phyloP scores from a whole-genome alignment of 2,113 vertebrate species.

The Felis chaus region DNA sequence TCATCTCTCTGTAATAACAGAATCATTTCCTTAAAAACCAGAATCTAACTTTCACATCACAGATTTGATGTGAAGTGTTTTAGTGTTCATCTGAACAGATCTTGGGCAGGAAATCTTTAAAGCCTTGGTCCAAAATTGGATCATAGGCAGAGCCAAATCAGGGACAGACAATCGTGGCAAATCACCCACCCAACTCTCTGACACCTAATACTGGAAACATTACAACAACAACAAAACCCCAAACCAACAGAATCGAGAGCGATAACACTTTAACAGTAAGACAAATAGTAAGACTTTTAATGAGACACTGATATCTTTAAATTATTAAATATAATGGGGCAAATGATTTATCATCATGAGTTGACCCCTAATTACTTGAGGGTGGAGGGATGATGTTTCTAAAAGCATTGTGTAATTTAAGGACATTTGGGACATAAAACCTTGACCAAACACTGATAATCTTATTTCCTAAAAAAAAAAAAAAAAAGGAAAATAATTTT shows the following conservation, averaged over 20 bases:
- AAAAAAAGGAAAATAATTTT: neutral
- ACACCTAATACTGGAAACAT: neutral
- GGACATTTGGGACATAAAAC: neutral
- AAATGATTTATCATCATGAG: neutral
- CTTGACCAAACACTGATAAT: neutral
- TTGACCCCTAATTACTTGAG: neutral
- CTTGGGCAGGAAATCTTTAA: neutral
- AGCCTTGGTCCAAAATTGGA: neutral
- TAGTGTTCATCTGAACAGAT: neutral
- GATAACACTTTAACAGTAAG: neutral
- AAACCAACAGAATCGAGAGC: neutral
- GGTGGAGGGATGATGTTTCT: neutral
- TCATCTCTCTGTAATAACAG: neutral
- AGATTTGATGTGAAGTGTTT: neutral
- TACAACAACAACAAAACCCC: neutral
- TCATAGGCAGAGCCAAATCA: neutral
- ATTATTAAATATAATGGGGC: neutral
- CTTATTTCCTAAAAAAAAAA: neutral
- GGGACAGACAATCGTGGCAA: neutral
- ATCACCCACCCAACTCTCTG: neutral
- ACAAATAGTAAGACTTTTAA: neutral
- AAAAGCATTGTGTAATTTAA: constrained; percentile 18
- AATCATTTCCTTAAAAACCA: constrained; percentile 4
- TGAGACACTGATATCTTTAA: neutral
- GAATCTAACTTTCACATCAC: neutral